These are phyloP conservation scores for Hycleus phaleratus DNA, from an alignment of 1,140 invertebrate species.

Conservation along the genomic window DNA sequence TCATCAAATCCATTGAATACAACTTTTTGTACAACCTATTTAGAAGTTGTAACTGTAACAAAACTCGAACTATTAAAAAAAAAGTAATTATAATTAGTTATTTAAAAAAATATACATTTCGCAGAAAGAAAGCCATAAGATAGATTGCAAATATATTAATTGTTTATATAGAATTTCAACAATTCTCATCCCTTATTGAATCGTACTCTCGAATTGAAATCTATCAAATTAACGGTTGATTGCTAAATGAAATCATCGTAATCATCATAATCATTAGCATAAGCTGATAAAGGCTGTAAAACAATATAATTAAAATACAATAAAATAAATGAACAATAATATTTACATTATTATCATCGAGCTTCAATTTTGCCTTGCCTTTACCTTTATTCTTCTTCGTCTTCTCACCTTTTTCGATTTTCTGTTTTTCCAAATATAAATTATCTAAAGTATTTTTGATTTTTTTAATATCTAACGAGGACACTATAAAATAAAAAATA, in stretches of 20 bases:
- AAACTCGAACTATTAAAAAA: too few species aligned
- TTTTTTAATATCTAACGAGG: slow-evolving; percentile 67
- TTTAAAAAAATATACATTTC: too few species aligned
- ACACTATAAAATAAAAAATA: slow-evolving; percentile 47
- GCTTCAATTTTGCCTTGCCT: slow-evolving; percentile 67
- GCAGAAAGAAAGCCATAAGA: too few species aligned
- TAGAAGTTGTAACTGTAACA: too few species aligned
- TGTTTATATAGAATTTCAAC: too few species aligned
- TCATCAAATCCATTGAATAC: slow-evolving; percentile 14
- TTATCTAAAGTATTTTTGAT: slow-evolving; percentile 72
- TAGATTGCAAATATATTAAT: too few species aligned
- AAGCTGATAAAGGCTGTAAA: slow-evolving; percentile 49
- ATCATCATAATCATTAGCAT: slow-evolving; percentile 48
- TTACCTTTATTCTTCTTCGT: slow-evolving; percentile 64
- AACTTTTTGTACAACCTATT: slow-evolving; percentile 3
- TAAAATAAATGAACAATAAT: slow-evolving; percentile 3
- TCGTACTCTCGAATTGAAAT: too few species aligned
- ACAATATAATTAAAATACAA: slow-evolving; percentile 19
- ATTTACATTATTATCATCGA: slow-evolving; percentile 64
- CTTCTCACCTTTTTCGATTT: slow-evolving; percentile 67
- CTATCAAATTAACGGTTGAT: too few species aligned
- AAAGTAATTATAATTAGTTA: too few species aligned
- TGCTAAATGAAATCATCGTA: slow-evolving; percentile 63
- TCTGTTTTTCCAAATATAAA: slow-evolving; percentile 72
- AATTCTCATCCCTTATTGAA: too few species aligned